A percentile compares a stretch with the other conserved stretches of the same genome.
phyloP scores from a whole-genome alignment of 2,113 vertebrate species.

The Chloroceryle aenea region DNA sequence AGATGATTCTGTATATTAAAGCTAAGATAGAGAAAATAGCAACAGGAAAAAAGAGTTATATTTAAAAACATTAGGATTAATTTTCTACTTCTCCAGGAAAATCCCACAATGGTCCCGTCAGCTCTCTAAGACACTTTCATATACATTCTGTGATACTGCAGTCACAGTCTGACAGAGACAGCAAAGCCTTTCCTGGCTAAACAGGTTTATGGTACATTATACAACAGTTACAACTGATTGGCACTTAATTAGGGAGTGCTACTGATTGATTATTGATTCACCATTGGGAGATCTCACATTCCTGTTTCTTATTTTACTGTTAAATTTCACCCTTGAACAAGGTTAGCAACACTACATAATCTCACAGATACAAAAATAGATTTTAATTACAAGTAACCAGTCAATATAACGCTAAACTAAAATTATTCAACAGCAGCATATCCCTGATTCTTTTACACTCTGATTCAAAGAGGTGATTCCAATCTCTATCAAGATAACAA shows the following conservation, averaged over 20 bases:
- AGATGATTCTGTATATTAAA: neutral
- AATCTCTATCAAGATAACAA: neutral
- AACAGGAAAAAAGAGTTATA: neutral
- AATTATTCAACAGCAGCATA: neutral
- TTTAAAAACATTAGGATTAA: neutral
- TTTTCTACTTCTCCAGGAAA: neutral
- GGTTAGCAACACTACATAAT: neutral
- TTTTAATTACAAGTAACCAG: neutral
- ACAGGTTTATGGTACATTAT: neutral
- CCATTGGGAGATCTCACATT: neutral
- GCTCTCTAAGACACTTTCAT: neutral
- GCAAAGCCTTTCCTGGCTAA: neutral
- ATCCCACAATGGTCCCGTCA: neutral
- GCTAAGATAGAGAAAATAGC: neutral
- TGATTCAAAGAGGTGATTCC: neutral
- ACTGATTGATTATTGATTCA: slow-evolving; percentile 46
- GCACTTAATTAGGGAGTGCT: neutral
- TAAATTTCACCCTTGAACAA: slow-evolving; percentile 28
- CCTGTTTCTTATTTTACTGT: neutral
- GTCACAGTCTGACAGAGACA: neutral
- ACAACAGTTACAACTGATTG: neutral
- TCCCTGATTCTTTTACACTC: neutral
- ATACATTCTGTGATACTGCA: neutral
- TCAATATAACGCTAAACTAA: neutral
- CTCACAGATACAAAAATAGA: neutral